Evolutionary conservation across 1,140 invertebrate genomes (phyloP).

Genomic region (Monomorium pharaonis): DNA sequence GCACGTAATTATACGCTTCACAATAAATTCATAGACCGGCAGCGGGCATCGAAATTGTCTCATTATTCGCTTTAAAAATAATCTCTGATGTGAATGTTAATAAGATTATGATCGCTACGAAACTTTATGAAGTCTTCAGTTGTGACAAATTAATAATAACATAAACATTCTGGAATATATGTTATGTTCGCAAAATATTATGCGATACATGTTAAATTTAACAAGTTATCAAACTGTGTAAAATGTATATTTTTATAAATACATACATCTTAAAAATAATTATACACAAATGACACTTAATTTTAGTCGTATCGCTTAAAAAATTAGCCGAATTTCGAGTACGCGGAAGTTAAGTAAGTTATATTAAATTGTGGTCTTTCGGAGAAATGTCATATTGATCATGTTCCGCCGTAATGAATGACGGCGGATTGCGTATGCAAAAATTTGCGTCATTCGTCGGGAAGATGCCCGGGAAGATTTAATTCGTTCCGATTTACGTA

Average conservation of each 20-base stretch:
- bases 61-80: constrained; percentile 4
- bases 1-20: not conserved
- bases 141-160: not conserved
- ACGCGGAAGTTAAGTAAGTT: not conserved
- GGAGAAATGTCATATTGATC: not conserved
- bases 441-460: constrained; percentile 47
- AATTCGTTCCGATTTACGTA: constrained; percentile 57
- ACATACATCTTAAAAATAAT: not conserved
- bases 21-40: not conserved
- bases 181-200: too few species aligned
- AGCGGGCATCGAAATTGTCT: constrained; percentile 5
- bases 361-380: not conserved
- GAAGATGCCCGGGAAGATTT: constrained; percentile 36
- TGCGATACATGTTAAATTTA: too few species aligned
- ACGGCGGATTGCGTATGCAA: not conserved
- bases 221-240: too few species aligned
- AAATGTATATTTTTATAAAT: not conserved
- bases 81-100: not conserved
- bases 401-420: constrained; percentile 10
- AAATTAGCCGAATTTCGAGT: not conserved
- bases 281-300: not conserved
- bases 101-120: not conserved
- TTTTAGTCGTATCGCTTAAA: not conserved
- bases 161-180: not conserved
- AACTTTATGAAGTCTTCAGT: not conserved